These are phyloP conservation scores for Poeciliopsis infans DNA, from an alignment of 2,797 vertebrate species.

Conservation along the genomic window DNA sequence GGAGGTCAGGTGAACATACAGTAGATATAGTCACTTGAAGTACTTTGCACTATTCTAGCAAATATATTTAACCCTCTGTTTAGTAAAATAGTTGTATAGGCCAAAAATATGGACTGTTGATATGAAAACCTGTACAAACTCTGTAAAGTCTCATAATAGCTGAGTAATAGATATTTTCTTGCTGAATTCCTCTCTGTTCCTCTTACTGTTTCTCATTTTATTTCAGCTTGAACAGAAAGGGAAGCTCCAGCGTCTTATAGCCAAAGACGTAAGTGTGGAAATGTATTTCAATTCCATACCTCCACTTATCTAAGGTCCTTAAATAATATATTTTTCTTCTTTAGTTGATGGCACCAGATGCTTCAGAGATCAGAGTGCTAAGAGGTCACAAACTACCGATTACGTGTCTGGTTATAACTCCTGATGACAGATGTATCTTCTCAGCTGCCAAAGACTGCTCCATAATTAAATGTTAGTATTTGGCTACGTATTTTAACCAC, in stretches of 20 bases:
- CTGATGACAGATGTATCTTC: constrained; percentile 90
- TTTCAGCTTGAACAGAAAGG: constrained; percentile 92
- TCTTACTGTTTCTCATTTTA: constrained; percentile 17
- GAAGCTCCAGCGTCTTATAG: constrained; percentile 88
- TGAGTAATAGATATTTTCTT: background rate
- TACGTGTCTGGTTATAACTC: constrained; percentile 91
- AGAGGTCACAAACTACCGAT: constrained; percentile 92
- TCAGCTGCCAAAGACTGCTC: constrained; percentile 95
- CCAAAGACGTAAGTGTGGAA: constrained; percentile 87
- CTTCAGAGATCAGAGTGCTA: constrained; percentile 84
- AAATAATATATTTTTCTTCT: background rate
- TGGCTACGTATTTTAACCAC: background rate
- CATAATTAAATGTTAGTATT: constrained; percentile 92
- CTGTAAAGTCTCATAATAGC: background rate
- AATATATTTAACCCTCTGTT: too few relatives aligned
- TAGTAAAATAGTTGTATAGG: background rate
- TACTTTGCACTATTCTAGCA: too few relatives aligned
- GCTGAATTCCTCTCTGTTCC: background rate
- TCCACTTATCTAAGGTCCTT: background rate
- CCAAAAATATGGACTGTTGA: background rate
- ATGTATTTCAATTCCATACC: background rate
- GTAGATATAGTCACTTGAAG: too few relatives aligned
- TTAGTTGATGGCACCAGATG: constrained; percentile 84
- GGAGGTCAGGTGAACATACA: background rate
- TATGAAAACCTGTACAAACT: background rate